phyloP scores from a whole-genome alignment of 2,888 invertebrate genomes.

The Nebria salina region DNA sequence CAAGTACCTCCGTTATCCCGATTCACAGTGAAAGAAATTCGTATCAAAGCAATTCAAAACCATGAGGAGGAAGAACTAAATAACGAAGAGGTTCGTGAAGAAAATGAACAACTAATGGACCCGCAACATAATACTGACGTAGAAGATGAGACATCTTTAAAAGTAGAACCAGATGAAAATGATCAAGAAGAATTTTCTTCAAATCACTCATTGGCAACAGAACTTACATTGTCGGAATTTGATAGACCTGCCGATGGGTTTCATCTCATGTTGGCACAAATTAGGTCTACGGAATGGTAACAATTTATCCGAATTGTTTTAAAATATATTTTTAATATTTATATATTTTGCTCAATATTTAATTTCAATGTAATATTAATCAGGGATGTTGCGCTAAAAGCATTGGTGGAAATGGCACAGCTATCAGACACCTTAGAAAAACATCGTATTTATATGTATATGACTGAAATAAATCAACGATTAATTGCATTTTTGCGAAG shows the following conservation, averaged over 20 bases:
- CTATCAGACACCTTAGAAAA: constrained; percentile 24
- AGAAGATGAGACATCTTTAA: not conserved
- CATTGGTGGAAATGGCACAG: constrained; percentile 60
- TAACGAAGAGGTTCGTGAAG: not conserved
- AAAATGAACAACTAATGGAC: not conserved
- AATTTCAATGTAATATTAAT: not conserved
- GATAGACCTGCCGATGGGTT: not conserved
- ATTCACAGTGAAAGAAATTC: constrained; percentile 30
- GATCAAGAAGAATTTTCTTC: not conserved
- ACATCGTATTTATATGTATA: constrained; percentile 49
- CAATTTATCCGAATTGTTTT: not conserved
- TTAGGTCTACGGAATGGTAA: constrained; percentile 9
- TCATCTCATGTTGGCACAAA: constrained; percentile 15
- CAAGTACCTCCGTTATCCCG: constrained; percentile 18
- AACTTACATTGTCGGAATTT: not conserved
- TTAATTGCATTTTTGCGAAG: constrained; percentile 60
- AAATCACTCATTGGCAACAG: not conserved
- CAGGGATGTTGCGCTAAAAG: constrained; percentile 57
- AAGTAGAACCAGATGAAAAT: not conserved
- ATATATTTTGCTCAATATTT: too few relatives aligned
- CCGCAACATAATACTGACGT: not conserved
- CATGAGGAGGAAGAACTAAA: not conserved
- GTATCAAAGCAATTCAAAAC: constrained; percentile 23
- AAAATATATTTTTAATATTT: not conserved
- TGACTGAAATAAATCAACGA: constrained; percentile 60